Conservation (phyloP, 1,140 invertebrate species). For the Matsumurasca onukii region DNA sequence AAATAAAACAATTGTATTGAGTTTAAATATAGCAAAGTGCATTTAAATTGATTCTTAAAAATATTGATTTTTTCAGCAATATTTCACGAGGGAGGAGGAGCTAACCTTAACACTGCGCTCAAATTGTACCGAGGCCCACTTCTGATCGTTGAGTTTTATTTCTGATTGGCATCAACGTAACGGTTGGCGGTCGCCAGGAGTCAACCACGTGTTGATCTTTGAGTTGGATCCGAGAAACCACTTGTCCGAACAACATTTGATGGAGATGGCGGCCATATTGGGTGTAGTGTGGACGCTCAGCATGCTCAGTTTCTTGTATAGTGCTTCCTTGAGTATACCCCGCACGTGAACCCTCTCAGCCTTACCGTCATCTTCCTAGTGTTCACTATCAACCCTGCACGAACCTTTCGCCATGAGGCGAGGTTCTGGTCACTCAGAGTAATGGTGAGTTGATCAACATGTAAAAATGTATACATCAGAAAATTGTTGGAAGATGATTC, state of each 20-base stretch:
- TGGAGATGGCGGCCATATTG: conserved; percentile 84
- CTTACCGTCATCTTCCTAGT: conserved; percentile 67
- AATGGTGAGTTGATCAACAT: conserved; percentile 50
- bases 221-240: conserved; percentile 90
- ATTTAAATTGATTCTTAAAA: conserved; percentile 8
- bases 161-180: conserved; percentile 85
- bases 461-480: too few relatives aligned
- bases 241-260: conserved; percentile 73
- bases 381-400: conserved; percentile 80
- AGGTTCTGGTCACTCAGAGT: conserved; percentile 59
- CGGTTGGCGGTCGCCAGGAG: conserved; percentile 85
- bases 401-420: conserved; percentile 76
- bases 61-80: conserved; percentile 47
- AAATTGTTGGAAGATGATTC: too few relatives aligned
- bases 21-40: too few relatives aligned
- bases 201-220: conserved; percentile 93
- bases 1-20: too few relatives aligned
- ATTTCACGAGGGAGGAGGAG: conserved; percentile 49
- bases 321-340: conserved; percentile 71
- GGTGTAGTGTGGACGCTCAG: conserved; percentile 82
- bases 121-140: conserved; percentile 80
- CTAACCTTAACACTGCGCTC: conserved; percentile 56
- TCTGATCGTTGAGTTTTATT: conserved; percentile 82
- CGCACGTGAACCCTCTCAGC: conserved; percentile 74
- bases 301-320: conserved; percentile 66